A percentile compares a stretch with the other conserved stretches of the same genome.
Evolutionary conservation across 2,113 vertebrate species (phyloP).

Genomic region (Neopipo cinnamomea): DNA sequence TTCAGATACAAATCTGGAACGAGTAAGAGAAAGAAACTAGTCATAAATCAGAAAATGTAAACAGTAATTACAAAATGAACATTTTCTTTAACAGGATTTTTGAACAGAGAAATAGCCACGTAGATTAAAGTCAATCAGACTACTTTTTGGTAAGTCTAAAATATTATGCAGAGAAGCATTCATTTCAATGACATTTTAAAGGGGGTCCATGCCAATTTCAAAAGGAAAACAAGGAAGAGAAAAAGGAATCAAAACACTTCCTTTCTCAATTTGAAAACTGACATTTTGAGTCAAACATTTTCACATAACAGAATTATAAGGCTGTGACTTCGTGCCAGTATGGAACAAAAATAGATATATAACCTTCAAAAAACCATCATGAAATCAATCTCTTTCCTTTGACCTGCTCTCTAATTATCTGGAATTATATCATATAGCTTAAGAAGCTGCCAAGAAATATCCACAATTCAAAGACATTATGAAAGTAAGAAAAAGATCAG

Average conservation of each 20-base stretch:
- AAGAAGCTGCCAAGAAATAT: background rate
- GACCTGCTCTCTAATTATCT: background rate
- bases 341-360: background rate
- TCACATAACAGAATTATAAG: background rate
- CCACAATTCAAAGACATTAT: background rate
- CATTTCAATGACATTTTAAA: background rate
- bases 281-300: constrained; percentile 22
- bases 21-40: background rate
- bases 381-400: constrained; percentile 6
- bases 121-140: background rate
- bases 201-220: background rate
- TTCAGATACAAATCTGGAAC: background rate
- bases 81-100: background rate
- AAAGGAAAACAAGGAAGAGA: background rate
- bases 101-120: background rate
- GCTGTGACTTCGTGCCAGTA: background rate
- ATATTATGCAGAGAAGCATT: background rate
- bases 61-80: background rate
- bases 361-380: constrained; percentile 1
- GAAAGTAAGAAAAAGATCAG: background rate
- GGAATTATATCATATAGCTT: background rate
- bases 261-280: background rate
- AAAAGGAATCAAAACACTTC: background rate
- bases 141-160: background rate
- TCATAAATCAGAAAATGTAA: background rate